Percentiles rank a stretch among this genome's conserved stretches.
Conservation (phyloP, 1,140 invertebrate species). For the Steinernema feltiae region DNA sequence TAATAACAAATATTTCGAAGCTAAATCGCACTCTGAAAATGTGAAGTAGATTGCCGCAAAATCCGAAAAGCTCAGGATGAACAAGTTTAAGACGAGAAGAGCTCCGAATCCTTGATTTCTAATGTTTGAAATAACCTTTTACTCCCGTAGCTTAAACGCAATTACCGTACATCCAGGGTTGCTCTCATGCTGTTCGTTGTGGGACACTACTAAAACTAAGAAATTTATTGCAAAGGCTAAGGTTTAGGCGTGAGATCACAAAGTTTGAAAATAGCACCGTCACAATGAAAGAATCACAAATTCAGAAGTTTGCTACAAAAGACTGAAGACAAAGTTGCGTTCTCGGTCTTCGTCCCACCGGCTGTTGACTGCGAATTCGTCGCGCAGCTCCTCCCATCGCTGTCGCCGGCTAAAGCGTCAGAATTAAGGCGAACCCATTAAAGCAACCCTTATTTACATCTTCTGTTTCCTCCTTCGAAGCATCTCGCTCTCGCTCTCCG, state of each 20-base stretch:
- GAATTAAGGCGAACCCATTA: background rate
- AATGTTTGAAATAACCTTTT: too few species aligned
- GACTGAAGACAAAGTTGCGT: constrained; percentile 5
- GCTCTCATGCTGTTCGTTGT: background rate
- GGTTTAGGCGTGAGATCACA: too few species aligned
- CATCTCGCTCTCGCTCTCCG: background rate
- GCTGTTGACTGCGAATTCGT: background rate
- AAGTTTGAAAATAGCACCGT: too few species aligned
- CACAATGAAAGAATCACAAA: too few species aligned
- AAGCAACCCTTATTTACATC: background rate
- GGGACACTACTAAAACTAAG: background rate
- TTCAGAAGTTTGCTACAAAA: background rate
- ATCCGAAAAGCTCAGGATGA: too few species aligned
- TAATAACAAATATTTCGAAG: too few species aligned
- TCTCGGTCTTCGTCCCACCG: background rate
- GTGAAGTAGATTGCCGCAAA: too few species aligned
- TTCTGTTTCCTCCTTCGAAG: background rate
- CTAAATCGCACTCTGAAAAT: too few species aligned
- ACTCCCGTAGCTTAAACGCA: too few species aligned
- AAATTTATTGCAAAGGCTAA: too few species aligned
- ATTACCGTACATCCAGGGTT: background rate
- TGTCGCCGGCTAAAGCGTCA: background rate
- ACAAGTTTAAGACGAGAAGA: too few species aligned
- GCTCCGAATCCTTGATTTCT: too few species aligned
- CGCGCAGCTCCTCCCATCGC: background rate